Base-by-base conservation (phyloP, 2,888 invertebrate genomes). In the Leucania comma region DNA sequence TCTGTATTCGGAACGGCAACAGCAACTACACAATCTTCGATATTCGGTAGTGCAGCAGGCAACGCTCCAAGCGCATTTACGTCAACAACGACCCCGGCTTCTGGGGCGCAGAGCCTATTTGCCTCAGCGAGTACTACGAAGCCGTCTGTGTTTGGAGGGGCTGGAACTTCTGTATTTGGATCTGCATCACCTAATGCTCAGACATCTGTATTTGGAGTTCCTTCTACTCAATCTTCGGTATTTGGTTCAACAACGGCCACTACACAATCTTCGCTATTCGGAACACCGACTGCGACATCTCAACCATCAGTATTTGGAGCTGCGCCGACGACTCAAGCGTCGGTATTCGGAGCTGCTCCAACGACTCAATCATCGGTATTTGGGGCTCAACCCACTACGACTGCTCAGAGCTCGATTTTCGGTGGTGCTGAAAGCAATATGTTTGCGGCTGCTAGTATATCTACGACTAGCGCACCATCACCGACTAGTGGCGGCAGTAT, bases 391-490 rank as follows among this genome's bases (percentile, higher is more conserved):
- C 88, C 93, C 0, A 84, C 91, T 1, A 86, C 92, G 1, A 91
- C 91, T 5, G 75, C 91, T 0, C 90, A 90, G 64, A 87, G 91
- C 2, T 95, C 95, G 4, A 78, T 94, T 46, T 93, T 94, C 79
- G 92, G 93, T 51, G 89, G 91, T 20, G 88, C 87, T 38, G 92
- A 93, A 80, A 75, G 88, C 2, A 94, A 89, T 83, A 74, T 96
- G 78, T 96, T 96, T 81, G 94, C 95, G 2, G 88, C 94, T 0
- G 94, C 95, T 20, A 95, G 92, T 81, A 96, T 96, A 82, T 95
- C 96, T 0, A 93, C 95, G 0, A 94, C 94, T 0, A 93, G 86
- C 59, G 92, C 94, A 0, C 86, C 93, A 0, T 85, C 92, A 8
- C 90, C 86, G 32, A 82, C 85, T 1, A 91, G 87, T 53, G 90